Conservation (phyloP, 2,113 vertebrate genomes). For the Leiothrix lutea region DNA sequence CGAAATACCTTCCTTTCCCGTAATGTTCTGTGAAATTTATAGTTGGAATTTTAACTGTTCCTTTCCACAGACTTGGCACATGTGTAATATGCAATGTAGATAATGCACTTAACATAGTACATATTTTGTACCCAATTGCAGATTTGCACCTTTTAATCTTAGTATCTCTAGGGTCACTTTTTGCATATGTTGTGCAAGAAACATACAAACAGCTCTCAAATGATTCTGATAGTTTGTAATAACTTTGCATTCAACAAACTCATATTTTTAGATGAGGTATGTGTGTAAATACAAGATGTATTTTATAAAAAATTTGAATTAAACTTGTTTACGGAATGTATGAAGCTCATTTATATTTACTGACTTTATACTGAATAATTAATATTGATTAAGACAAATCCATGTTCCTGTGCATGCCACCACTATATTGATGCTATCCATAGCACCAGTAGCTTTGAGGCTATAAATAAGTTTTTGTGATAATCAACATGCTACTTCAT, state of each 20-base stretch:
- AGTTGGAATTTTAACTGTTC: slow-evolving; percentile 4
- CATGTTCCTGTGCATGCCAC: neutral
- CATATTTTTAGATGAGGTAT: slow-evolving; percentile 57
- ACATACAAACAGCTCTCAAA: neutral
- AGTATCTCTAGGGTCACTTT: slow-evolving; percentile 11
- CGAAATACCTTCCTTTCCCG: neutral
- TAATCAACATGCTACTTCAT: neutral
- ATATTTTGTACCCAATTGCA: slow-evolving; percentile 36
- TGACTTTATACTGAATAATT: neutral
- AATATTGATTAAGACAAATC: neutral
- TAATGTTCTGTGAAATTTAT: neutral
- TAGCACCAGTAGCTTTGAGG: neutral
- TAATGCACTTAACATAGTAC: slow-evolving; percentile 15
- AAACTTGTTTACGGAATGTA: slow-evolving; percentile 58
- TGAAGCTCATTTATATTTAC: slow-evolving; percentile 58
- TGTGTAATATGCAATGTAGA: slow-evolving; percentile 23
- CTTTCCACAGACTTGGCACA: neutral
- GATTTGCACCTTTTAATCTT: slow-evolving; percentile 47
- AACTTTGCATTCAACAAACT: slow-evolving; percentile 39
- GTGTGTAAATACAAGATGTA: slow-evolving; percentile 64
- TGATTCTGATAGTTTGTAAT: slow-evolving; percentile 44
- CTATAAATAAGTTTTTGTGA: neutral
- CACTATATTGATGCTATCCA: neutral
- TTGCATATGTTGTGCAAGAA: slow-evolving; percentile 44
- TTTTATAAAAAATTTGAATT: slow-evolving; percentile 64